These are phyloP conservation scores for Epizoanthus rinbou DNA, from an alignment of 92 coral and sea anemone species.

Conservation along the genomic window DNA sequence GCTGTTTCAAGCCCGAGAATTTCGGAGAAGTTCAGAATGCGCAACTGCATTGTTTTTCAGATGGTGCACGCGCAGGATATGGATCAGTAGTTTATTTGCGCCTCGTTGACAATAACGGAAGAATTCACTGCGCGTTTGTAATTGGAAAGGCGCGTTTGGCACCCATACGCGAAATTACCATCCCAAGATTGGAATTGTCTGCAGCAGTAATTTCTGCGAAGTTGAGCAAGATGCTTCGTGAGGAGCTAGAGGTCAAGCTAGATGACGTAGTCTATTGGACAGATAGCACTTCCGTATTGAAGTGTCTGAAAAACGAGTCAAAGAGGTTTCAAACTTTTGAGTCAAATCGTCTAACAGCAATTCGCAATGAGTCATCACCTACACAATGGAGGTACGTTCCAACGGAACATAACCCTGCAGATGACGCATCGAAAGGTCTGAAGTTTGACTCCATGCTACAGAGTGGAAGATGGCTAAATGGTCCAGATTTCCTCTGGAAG, in stretches of 20 bases:
- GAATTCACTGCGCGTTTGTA: slow-evolving; percentile 53
- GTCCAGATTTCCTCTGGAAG: slow-evolving; percentile 41
- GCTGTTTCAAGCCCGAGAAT: slow-evolving; percentile 48
- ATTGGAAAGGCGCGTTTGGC: slow-evolving; percentile 57
- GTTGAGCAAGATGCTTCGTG: slow-evolving; percentile 13
- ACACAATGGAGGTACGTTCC: slow-evolving; percentile 55
- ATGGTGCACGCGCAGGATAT: slow-evolving; percentile 57
- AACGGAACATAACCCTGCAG: slow-evolving; percentile 57
- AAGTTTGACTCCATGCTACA: slow-evolving; percentile 27
- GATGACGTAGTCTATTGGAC: slow-evolving; percentile 48
- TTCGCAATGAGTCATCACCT: slow-evolving; percentile 10
- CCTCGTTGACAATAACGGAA: slow-evolving; percentile 27
- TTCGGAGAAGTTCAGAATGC: slow-evolving; percentile 43
- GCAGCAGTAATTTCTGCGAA: slow-evolving; percentile 54
- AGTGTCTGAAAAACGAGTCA: slow-evolving; percentile 39
- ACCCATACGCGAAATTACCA: slow-evolving; percentile 54
- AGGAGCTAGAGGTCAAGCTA: slow-evolving; percentile 44
- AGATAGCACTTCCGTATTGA: slow-evolving; percentile 50
- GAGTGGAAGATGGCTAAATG: slow-evolving; percentile 38
- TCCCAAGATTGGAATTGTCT: slow-evolving; percentile 50
- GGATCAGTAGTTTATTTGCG: slow-evolving; percentile 50
- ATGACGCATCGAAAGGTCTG: slow-evolving; percentile 52
- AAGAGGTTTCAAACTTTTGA: too few relatives aligned
- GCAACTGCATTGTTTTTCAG: slow-evolving; percentile 57
- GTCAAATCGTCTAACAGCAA: too few relatives aligned